These are phyloP conservation scores for Tenthredo amoena DNA, from an alignment of 2,888 invertebrate species.

Conservation along the genomic window DNA sequence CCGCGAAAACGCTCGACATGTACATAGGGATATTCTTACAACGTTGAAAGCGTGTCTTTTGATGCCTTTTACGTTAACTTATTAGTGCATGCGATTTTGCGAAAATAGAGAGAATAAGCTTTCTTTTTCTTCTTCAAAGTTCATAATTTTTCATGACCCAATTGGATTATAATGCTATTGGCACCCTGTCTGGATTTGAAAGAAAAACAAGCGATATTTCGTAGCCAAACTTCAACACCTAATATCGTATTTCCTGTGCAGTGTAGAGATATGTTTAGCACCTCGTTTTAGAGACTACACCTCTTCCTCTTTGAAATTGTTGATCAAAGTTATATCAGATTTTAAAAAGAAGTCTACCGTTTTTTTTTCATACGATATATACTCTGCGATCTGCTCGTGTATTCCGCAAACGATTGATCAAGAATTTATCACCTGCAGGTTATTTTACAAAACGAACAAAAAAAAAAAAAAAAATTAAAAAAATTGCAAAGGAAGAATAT, in stretches of 20 bases:
- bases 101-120: too few relatives aligned
- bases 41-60: background rate
- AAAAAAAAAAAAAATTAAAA: background rate
- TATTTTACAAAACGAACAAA: background rate
- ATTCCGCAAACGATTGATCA: background rate
- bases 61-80: background rate
- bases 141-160: too few relatives aligned
- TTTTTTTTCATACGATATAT: background rate
- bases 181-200: background rate
- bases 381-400: background rate
- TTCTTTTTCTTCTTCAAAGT: background rate
- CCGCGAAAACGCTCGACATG: background rate
- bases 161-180: background rate
- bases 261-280: background rate
- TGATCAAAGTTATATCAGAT: background rate
- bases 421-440: background rate
- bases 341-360: background rate
- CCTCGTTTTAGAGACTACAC: slow-evolving; percentile 9
- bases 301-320: background rate
- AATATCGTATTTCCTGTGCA: background rate
- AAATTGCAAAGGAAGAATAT: background rate
- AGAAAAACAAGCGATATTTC: slow-evolving; percentile 12
- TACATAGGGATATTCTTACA: background rate
- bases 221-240: background rate
- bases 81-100: too few relatives aligned